A percentile compares a stretch with the other conserved stretches of the same genome.
Conservation (phyloP, 2,797 vertebrate species). For the Echeneis naucrates region DNA sequence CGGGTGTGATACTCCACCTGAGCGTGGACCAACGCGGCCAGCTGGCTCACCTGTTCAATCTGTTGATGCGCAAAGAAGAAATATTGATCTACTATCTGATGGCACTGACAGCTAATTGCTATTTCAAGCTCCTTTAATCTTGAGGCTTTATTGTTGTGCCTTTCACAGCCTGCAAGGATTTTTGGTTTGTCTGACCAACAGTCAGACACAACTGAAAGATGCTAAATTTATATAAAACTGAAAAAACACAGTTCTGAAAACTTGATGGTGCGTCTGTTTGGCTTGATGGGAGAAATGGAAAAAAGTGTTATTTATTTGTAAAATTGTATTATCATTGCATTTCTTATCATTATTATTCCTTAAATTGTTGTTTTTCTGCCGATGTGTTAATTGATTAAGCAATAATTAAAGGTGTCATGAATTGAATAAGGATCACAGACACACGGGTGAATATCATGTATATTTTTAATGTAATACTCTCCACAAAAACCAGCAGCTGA, state of each 20-base stretch:
- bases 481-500: neutral
- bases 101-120: neutral
- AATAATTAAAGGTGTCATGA: neutral
- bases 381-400: neutral
- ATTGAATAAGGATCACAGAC: neutral
- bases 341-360: too few species aligned
- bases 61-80: slow-evolving; percentile 66
- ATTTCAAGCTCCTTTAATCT: neutral
- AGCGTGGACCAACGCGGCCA: slow-evolving; percentile 94
- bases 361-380: neutral
- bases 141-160: neutral
- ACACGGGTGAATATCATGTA: neutral
- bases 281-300: too few species aligned
- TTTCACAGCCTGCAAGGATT: too few species aligned
- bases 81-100: neutral
- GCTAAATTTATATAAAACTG: neutral
- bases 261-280: too few species aligned
- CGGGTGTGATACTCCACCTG: slow-evolving; percentile 98
- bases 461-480: neutral
- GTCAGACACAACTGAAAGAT: neutral
- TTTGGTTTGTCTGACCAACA: neutral
- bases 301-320: too few species aligned
- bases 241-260: too few species aligned
- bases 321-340: too few species aligned
- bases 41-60: slow-evolving; percentile 99